Conservation (phyloP, 2,888 invertebrate genomes). For the Tiliacea citrago region DNA sequence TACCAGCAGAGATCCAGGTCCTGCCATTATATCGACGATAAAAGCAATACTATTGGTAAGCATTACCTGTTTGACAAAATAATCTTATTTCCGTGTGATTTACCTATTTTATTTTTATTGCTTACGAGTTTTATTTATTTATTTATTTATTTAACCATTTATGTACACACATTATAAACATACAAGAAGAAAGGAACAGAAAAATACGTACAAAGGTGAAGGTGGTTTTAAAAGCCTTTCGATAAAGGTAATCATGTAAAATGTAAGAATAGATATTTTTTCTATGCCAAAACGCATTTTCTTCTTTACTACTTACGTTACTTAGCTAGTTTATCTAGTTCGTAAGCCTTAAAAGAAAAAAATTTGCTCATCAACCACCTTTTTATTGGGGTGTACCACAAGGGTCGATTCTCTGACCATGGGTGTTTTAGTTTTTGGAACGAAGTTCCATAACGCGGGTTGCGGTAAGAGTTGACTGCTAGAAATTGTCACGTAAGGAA, state of each 20-base stretch:
- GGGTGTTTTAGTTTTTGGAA: neutral
- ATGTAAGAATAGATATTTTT: neutral
- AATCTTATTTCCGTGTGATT: neutral
- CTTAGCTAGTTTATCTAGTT: neutral
- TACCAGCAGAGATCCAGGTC: constrained; percentile 78
- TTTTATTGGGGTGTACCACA: constrained; percentile 4
- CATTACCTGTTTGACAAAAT: neutral
- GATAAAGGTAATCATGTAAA: neutral
- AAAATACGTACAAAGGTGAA: no score
- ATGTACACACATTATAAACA: no score
- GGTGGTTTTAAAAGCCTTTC: constrained; percentile 11
- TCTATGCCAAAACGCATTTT: neutral
- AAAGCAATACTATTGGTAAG: constrained; percentile 76
- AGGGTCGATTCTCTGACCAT: neutral
- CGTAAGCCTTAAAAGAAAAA: neutral
- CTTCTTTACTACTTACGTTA: neutral
- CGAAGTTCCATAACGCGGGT: no score
- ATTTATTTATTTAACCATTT: no score
- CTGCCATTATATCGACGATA: constrained; percentile 83
- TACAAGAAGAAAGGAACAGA: no score
- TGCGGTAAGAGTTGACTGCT: no score
- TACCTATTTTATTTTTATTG: neutral
- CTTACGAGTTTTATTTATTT: no score
- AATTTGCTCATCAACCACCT: neutral
- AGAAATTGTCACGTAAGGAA: no score